A percentile compares a stretch with the other conserved stretches of the same genome.
Evolutionary conservation across 1,140 invertebrate species (phyloP).

Genomic region (Heliothis virescens): DNA sequence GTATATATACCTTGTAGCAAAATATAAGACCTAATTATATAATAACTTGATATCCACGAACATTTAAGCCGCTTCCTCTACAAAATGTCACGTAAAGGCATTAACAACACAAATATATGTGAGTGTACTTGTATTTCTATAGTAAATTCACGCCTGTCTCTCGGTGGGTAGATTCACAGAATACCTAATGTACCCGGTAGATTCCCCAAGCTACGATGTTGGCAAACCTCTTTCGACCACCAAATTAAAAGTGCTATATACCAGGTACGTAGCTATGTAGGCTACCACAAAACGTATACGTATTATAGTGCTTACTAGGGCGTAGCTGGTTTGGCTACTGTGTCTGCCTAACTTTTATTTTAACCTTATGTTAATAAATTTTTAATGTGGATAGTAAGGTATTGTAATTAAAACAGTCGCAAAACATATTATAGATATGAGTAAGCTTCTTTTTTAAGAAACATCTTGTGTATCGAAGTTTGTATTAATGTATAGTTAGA

Average conservation of each 20-base stretch:
- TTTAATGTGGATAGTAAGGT: neutral
- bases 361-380: too few relatives aligned
- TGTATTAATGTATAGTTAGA: too few relatives aligned
- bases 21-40: neutral
- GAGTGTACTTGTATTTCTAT: constrained; percentile 28
- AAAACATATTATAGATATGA: too few relatives aligned
- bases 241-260: constrained; percentile 48
- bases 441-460: too few relatives aligned
- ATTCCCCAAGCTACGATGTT: constrained; percentile 44
- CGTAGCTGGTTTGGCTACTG: neutral
- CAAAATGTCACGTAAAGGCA: constrained; percentile 27
- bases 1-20: neutral
- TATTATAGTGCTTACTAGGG: constrained; percentile 12
- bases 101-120: constrained; percentile 35
- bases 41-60: neutral
- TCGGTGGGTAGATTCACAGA: constrained; percentile 46
- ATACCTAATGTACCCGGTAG: constrained; percentile 44
- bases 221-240: constrained; percentile 47
- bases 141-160: constrained; percentile 46
- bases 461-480: too few relatives aligned
- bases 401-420: neutral
- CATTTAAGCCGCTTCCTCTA: constrained; percentile 1
- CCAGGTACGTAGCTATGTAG: constrained; percentile 32
- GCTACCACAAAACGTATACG: constrained; percentile 38
- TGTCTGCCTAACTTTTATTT: neutral